phyloP scores from a whole-genome alignment of 2,797 vertebrate genomes.

The Phylloscopus collybita region DNA sequence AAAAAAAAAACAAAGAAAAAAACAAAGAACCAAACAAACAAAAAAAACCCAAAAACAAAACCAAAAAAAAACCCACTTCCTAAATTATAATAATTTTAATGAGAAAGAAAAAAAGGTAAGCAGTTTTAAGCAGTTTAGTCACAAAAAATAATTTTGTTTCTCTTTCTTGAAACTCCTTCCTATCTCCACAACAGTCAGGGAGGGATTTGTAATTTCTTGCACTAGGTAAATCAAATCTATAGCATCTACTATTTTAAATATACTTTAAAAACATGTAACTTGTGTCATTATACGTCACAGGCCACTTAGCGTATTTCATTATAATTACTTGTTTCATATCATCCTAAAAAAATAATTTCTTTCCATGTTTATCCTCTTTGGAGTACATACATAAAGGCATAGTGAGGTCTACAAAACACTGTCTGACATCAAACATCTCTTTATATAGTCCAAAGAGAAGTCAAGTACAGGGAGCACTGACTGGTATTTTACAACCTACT shows the following conservation, averaged over 20 bases:
- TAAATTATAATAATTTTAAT: neutral
- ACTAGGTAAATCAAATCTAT: neutral
- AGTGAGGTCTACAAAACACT: neutral
- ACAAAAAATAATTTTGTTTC: neutral
- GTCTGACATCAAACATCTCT: neutral
- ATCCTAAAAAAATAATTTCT: neutral
- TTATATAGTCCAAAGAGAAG: neutral
- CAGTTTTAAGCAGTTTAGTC: neutral
- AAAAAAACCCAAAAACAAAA: too few species aligned
- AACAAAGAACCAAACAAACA: too few species aligned
- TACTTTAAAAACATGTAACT: neutral
- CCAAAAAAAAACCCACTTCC: neutral
- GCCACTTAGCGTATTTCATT: neutral
- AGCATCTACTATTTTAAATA: neutral
- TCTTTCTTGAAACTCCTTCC: neutral
- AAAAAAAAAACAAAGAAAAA: neutral
- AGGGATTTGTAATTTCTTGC: neutral
- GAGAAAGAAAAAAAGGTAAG: neutral
- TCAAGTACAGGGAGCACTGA: neutral
- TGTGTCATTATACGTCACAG: neutral
- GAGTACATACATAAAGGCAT: neutral
- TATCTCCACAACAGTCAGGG: neutral
- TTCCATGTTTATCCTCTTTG: neutral
- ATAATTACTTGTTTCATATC: neutral
- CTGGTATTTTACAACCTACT: neutral